These are phyloP conservation scores for Acrocyrtus sp. DNA, from an alignment of 2,888 invertebrate genomes.

Conservation along the genomic window DNA sequence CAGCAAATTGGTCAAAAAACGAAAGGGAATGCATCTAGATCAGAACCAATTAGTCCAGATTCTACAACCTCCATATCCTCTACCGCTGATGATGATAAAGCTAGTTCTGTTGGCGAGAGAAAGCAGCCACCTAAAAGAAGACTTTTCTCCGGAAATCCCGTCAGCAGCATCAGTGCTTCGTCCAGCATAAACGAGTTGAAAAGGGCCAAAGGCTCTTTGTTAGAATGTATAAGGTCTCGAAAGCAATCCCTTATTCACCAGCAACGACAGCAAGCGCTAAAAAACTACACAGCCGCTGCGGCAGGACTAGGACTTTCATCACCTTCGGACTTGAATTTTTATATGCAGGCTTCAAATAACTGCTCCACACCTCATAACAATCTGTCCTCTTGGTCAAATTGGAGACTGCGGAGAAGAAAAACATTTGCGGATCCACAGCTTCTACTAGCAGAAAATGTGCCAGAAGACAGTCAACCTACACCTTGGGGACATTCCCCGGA, in stretches of 20 bases:
- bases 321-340: constrained; percentile 24
- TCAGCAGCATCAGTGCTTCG: background rate
- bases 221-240: constrained; percentile 31
- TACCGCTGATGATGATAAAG: background rate
- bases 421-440: constrained; percentile 61
- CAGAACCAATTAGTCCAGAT: constrained; percentile 34
- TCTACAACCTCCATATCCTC: constrained; percentile 28
- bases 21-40: constrained; percentile 9
- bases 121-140: too few species aligned
- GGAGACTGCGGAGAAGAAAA: constrained; percentile 53
- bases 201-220: constrained; percentile 14
- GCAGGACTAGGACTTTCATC: constrained; percentile 7
- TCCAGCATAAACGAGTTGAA: constrained; percentile 1
- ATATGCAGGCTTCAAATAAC: constrained; percentile 17
- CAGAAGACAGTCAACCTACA: constrained; percentile 14
- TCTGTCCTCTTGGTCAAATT: constrained; percentile 54
- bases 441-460: constrained; percentile 10
- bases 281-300: background rate
- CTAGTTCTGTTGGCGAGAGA: background rate
- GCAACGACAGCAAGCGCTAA: background rate
- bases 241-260: background rate
- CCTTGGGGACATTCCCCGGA: background rate
- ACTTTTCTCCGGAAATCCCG: background rate
- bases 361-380: constrained; percentile 8
- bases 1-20: constrained; percentile 61